Evolutionary conservation across 2,888 invertebrate species (phyloP).

Genomic region (Calliopum simillimum): DNA sequence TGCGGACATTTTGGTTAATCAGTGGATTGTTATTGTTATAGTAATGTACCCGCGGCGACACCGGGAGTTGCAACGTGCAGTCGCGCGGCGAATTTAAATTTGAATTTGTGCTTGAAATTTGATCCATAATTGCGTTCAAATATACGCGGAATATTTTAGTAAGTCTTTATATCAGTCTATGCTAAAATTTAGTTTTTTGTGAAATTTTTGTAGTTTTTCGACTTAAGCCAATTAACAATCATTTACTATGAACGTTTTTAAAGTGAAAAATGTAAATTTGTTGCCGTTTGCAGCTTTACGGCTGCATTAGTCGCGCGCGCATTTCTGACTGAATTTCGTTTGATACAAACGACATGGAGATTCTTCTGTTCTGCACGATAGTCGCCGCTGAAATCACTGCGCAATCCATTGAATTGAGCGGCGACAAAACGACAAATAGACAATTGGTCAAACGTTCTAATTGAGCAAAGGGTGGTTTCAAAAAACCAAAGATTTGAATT

Average conservation of each 20-base stretch:
- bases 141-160: background rate
- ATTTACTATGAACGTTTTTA: no score
- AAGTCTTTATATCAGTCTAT: background rate
- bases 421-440: constrained; percentile 40
- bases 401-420: constrained; percentile 44
- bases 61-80: no score
- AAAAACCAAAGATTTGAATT: no score
- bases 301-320: constrained; percentile 59
- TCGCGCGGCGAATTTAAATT: background rate
- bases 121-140: constrained; percentile 3
- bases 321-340: constrained; percentile 55
- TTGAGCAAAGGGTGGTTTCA: background rate
- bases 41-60: no score
- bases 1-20: constrained; percentile 19
- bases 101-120: background rate
- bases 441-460: constrained; percentile 10
- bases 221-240: constrained; percentile 32
- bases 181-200: background rate
- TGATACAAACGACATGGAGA: constrained; percentile 23
- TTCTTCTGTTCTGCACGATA: constrained; percentile 23
- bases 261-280: background rate
- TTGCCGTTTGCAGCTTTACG: constrained; percentile 39
- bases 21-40: background rate
- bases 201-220: constrained; percentile 40
- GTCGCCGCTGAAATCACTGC: constrained; percentile 53